These are phyloP conservation scores for Bradypus variegatus DNA, from an alignment of 2,797 vertebrate genomes.

Conservation along the genomic window DNA sequence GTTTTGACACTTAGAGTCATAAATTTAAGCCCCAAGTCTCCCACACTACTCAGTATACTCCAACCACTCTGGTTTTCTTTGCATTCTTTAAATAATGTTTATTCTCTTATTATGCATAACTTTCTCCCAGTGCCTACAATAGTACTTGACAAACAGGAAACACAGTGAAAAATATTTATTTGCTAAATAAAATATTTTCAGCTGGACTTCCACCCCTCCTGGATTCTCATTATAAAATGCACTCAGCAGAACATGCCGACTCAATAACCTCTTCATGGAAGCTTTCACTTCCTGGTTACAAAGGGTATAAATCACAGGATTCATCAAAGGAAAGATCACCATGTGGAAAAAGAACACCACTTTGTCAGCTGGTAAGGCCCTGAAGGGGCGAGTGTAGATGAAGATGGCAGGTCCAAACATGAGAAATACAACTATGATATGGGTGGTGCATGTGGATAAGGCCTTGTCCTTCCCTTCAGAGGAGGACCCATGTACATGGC, in stretches of 20 bases:
- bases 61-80: not conserved
- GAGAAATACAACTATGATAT: slow-evolving; percentile 60
- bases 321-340: slow-evolving; percentile 65
- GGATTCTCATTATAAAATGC: not conserved
- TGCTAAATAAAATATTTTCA: not conserved
- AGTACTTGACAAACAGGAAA: not conserved
- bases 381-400: slow-evolving; percentile 61
- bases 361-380: slow-evolving; percentile 58
- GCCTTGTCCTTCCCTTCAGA: slow-evolving; percentile 52
- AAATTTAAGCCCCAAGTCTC: not conserved
- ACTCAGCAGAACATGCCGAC: not conserved
- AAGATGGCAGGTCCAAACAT: slow-evolving; percentile 67
- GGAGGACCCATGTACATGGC: not conserved
- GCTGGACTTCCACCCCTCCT: not conserved
- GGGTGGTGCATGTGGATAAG: slow-evolving; percentile 57
- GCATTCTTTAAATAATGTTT: not conserved
- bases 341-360: slow-evolving; percentile 66
- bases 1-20: not conserved
- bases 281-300: slow-evolving; percentile 62
- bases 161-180: not conserved
- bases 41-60: not conserved
- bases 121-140: not conserved
- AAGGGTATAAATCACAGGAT: slow-evolving; percentile 69
- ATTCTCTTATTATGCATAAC: not conserved
- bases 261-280: slow-evolving; percentile 58